Base-by-base conservation (phyloP, 2,888 invertebrate genomes). In the Sialis lutaria region DNA sequence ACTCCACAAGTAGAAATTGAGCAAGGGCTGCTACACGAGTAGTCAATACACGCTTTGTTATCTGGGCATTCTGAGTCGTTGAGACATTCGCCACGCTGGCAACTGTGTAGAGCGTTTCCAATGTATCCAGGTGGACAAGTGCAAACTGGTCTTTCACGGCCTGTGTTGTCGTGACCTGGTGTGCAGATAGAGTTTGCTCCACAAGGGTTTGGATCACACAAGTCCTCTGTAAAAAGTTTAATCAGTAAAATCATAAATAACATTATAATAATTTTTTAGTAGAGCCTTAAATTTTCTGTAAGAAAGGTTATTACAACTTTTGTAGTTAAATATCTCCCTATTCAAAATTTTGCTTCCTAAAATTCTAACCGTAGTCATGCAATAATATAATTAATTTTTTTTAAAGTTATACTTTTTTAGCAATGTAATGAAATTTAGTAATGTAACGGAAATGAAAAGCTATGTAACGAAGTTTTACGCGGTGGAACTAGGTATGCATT, bases 201-300 rank as follows among this genome's bases (percentile, higher is more conserved):
- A 54, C 89, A 90, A n/a, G 88, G 89, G 67, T 88, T 89, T 1
- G 88, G 89, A 53, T 77, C 75, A 60, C 89, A 89, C 4, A 89
- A 72, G 58, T 90, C 89, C 59, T 75, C 88, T 85, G 56, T 4
- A 60, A 57, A 34, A 48, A 48, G 6, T 6, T 6, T 10, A 37
- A 33, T 7, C 8, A 6, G 40, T 33, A 6, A 22, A 22, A 49
- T 42, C 8, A 40, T 39, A 42, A 8, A n/a, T n/a, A n/a, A 22
- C 22, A 22, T 4, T 22, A 22, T 22, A 2, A 2, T 22, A 2
- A 2, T 22, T 22, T 22, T 22, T 22, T 22, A 2, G 22, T 22
- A 22, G 22, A 22, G 22, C 22, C 2, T 22, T 22, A 22, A 22
- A 22, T 22, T 22, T 22, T 22, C 22, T n/a, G n/a, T n/a, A n/a